A percentile compares a stretch with the other conserved stretches of the same genome.
phyloP scores from a whole-genome alignment of 2,888 invertebrate genomes.

The Cremastobaeus sp. region DNA sequence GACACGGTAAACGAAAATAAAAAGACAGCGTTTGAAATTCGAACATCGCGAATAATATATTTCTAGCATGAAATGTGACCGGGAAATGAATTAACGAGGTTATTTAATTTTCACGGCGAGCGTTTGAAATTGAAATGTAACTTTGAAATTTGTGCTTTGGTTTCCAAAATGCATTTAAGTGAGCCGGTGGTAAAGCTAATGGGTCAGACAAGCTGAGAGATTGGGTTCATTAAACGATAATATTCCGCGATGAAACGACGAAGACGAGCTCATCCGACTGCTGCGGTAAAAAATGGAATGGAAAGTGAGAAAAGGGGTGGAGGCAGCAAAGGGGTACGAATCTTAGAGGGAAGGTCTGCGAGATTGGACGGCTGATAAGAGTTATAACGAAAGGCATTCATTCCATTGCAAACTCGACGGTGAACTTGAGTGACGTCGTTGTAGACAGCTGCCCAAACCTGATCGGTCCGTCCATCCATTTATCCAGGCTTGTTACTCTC shows the following conservation, averaged over 20 bases:
- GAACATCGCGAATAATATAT: no score
- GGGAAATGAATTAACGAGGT: no score
- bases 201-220: slow-evolving; percentile 31
- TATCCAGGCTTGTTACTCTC: slow-evolving; percentile 66
- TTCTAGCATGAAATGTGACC: slow-evolving; percentile 19
- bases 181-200: slow-evolving; percentile 35
- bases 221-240: slow-evolving; percentile 56
- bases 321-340: slow-evolving; percentile 35
- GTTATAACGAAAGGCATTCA: slow-evolving; percentile 78
- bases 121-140: no score
- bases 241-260: slow-evolving; percentile 23
- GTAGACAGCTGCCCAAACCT: slow-evolving; percentile 78
- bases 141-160: no score
- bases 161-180: no score
- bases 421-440: slow-evolving; percentile 77
- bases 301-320: slow-evolving; percentile 9
- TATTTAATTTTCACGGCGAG: no score
- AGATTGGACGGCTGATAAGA: slow-evolving; percentile 74
- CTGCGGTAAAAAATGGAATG: slow-evolving; percentile 22
- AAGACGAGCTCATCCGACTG: slow-evolving; percentile 9
- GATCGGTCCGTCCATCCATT: slow-evolving; percentile 73
- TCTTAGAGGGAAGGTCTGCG: slow-evolving; percentile 44
- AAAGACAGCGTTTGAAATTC: no score
- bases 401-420: slow-evolving; percentile 73
- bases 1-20: no score